These are phyloP conservation scores for Crax fasciolata DNA, from an alignment of 2,797 vertebrate genomes.

Conservation along the genomic window DNA sequence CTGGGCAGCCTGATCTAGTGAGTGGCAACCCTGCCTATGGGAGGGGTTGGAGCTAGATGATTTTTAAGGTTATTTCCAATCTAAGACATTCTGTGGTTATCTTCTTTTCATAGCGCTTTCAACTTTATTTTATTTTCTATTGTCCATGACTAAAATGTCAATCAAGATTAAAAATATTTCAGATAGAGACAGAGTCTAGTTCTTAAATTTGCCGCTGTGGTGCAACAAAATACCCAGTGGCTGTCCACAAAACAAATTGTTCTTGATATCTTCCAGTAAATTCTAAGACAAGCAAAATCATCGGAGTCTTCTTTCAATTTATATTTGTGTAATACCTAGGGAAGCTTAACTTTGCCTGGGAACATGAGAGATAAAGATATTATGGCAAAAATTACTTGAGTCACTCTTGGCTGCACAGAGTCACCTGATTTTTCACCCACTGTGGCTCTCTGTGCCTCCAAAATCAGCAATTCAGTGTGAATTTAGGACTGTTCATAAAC, in stretches of 20 bases:
- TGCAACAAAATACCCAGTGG: not conserved
- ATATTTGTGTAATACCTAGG: not conserved
- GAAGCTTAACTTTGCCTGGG: not conserved
- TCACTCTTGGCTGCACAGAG: not conserved
- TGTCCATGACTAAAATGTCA: slow-evolving; percentile 4
- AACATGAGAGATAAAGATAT: not conserved
- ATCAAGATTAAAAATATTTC: slow-evolving; percentile 10
- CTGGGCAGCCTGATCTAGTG: too few species aligned
- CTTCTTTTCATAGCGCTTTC: slow-evolving; percentile 28
- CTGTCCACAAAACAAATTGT: not conserved
- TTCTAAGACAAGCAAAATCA: not conserved
- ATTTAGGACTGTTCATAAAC: not conserved
- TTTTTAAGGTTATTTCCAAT: too few species aligned
- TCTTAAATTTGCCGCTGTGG: not conserved
- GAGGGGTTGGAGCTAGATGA: too few species aligned
- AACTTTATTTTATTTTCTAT: not conserved
- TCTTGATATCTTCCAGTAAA: not conserved
- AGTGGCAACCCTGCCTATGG: too few species aligned
- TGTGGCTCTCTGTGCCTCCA: not conserved
- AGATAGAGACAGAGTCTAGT: not conserved
- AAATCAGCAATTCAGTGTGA: not conserved
- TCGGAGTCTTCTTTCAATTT: not conserved
- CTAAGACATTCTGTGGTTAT: not conserved
- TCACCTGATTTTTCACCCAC: not conserved
- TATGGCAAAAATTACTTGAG: not conserved